Conservation (phyloP, 2,888 invertebrate genomes). For the Drosophila demipolita region DNA sequence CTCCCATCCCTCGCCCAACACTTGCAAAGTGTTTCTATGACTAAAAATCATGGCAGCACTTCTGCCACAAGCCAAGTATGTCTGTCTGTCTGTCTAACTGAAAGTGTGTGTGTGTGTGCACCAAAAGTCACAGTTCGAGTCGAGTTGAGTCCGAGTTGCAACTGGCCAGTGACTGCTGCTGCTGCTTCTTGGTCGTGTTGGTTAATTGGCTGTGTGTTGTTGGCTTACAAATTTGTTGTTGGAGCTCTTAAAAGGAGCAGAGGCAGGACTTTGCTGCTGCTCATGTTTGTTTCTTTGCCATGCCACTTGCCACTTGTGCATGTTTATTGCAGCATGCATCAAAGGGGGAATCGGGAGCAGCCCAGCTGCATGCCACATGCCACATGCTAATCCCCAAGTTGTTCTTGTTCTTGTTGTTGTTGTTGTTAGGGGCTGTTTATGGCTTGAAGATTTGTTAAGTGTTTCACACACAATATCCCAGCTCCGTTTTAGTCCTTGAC, state of each 20-base stretch:
- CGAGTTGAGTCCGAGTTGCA: conserved; percentile 10
- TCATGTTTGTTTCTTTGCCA: conserved; percentile 48
- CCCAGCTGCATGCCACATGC: conserved; percentile 12
- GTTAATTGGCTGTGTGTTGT: conserved; percentile 67
- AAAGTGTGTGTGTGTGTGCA: conserved; percentile 9
- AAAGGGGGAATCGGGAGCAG: background rate
- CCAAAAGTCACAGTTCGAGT: conserved; percentile 55
- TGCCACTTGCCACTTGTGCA: conserved; percentile 62
- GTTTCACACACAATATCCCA: conserved; percentile 28
- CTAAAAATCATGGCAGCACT: conserved; percentile 19
- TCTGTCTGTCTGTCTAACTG: conserved; percentile 1
- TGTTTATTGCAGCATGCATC: conserved; percentile 44
- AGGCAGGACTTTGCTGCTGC: conserved; percentile 34
- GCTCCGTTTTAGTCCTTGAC: background rate
- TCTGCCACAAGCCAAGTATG: conserved; percentile 12
- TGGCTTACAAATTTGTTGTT: conserved; percentile 67
- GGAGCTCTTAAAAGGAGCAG: conserved; percentile 37
- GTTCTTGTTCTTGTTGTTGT: conserved; percentile 11
- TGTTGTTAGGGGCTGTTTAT: conserved; percentile 46
- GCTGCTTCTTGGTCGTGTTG: conserved; percentile 39
- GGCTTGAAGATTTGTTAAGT: conserved; percentile 64
- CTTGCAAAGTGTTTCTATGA: conserved; percentile 1
- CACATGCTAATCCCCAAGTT: conserved; percentile 36
- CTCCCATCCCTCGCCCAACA: background rate
- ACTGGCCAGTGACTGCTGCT: conserved; percentile 7